A percentile compares a stretch with the other conserved stretches of the same genome.
These are phyloP conservation scores for Popillia japonica DNA, from an alignment of 1,140 invertebrate genomes.

Conservation along the genomic window DNA sequence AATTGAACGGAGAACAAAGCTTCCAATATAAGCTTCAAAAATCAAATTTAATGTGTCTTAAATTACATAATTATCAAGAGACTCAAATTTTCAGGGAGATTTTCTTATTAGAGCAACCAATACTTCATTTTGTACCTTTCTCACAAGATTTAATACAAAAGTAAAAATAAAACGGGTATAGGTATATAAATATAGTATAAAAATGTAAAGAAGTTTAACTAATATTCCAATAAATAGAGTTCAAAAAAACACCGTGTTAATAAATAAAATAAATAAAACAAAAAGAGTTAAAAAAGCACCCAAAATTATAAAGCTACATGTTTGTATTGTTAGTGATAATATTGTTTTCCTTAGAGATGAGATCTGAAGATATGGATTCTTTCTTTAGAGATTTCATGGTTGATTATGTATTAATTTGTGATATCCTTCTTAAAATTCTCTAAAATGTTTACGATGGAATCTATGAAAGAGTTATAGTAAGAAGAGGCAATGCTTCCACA, in stretches of 20 bases:
- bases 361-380: not conserved
- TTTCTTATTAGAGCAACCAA: too few relatives aligned
- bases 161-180: too few relatives aligned
- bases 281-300: not conserved
- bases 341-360: constrained; percentile 15
- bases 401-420: not conserved
- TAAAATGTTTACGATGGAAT: constrained; percentile 40
- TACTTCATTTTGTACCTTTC: too few relatives aligned
- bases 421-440: not conserved
- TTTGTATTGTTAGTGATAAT: constrained; percentile 36
- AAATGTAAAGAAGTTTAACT: too few relatives aligned
- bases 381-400: not conserved
- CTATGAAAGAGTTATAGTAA: constrained; percentile 57
- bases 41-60: too few relatives aligned
- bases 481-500: constrained; percentile 53
- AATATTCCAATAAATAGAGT: constrained; percentile 3
- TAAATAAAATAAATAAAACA: constrained; percentile 17
- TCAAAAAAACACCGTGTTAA: constrained; percentile 34
- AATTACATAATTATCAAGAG: too few relatives aligned
- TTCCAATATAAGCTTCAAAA: too few relatives aligned
- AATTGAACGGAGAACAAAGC: too few relatives aligned
- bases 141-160: too few relatives aligned
- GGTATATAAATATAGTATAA: too few relatives aligned
- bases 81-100: too few relatives aligned
- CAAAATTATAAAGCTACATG: not conserved